Evolutionary conservation across 2,888 invertebrate genomes (phyloP), one percentile per base, ranked within the genome.

Genomic region (Nomada hirtipes): DNA sequence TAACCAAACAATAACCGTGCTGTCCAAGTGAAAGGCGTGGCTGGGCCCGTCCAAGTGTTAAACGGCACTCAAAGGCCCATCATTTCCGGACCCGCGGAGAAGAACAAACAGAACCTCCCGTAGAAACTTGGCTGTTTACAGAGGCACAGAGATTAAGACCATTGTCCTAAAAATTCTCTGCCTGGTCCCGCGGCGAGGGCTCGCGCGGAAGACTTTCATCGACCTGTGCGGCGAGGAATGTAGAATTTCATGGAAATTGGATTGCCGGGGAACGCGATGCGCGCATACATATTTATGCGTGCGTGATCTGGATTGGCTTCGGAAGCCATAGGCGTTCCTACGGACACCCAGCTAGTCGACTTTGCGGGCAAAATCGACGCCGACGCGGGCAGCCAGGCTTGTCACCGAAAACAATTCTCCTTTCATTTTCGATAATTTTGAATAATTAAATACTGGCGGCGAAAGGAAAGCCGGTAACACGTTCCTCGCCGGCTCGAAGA

Each of bases 221-320:
- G 55, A 26, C 55, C 18, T 50, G 61, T 42, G 23, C 47, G 52
- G 44, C 65, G 47, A 73, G 55, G 61, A 72, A 81, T 76, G 71
- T 59, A 60, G 59, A 73, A 81, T 71, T 60, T 73, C 50, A 50
- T 18, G 65, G 53, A 76, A 86, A 86, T 86, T 77, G 76, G 79
- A 86, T 86, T 82, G 61, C 11, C 26, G 26, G 29, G 36, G 70
- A 7, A 20, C 13, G 15, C 55, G 59, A 61, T 59, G 10, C 59
- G n/a, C 2, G 44, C 15, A n/a, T 2, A 18, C 50, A 47, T 57
- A 47, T 47, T 55, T 75, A 57, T 44, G 50, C 47, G 59, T 42
- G n/a, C 52, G 29, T 13, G 47, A 70, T 50, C 36, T 50, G 57
- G 18, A 68, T 36, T 80, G 86, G 86, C 82, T 86, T 86, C 84